A percentile compares a stretch with the other conserved stretches of the same genome.
Evolutionary conservation across 1,140 invertebrate species (phyloP).

Genomic region (Drosophila asahinai): DNA sequence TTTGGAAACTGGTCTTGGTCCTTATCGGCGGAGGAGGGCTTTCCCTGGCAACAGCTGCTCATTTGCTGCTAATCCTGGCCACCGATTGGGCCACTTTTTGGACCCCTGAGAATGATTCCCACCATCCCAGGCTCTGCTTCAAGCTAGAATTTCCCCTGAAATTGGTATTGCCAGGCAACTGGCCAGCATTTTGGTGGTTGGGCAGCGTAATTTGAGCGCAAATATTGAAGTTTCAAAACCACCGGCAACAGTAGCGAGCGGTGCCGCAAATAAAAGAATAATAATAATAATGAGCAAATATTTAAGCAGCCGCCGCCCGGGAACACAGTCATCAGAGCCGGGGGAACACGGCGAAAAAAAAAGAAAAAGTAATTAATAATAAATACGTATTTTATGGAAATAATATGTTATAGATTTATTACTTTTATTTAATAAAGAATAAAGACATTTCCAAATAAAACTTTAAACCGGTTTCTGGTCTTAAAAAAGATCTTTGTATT

Average conservation of each 20-base stretch:
- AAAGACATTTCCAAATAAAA: too few species aligned
- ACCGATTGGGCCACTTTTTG: conserved; percentile 3
- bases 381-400: too few species aligned
- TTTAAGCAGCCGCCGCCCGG: conserved; percentile 50
- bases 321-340: conserved; percentile 3
- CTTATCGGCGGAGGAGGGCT: background rate
- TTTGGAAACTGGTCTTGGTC: background rate
- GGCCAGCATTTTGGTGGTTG: conserved; percentile 12
- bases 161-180: conserved; percentile 39
- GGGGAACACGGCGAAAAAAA: background rate
- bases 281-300: conserved; percentile 80
- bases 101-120: conserved; percentile 6
- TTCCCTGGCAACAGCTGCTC: conserved; percentile 39
- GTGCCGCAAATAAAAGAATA: conserved; percentile 64
- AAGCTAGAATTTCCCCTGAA: background rate
- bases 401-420: background rate
- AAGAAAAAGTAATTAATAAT: background rate
- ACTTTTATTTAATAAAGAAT: too few species aligned
- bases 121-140: background rate
- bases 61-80: conserved; percentile 45
- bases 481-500: too few species aligned
- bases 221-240: conserved; percentile 73
- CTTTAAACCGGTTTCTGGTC: too few species aligned
- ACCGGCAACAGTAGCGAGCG: conserved; percentile 37
- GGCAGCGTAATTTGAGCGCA: conserved; percentile 66